phyloP scores from a whole-genome alignment of 2,797 vertebrate genomes.

The Cyclura pinguis region DNA sequence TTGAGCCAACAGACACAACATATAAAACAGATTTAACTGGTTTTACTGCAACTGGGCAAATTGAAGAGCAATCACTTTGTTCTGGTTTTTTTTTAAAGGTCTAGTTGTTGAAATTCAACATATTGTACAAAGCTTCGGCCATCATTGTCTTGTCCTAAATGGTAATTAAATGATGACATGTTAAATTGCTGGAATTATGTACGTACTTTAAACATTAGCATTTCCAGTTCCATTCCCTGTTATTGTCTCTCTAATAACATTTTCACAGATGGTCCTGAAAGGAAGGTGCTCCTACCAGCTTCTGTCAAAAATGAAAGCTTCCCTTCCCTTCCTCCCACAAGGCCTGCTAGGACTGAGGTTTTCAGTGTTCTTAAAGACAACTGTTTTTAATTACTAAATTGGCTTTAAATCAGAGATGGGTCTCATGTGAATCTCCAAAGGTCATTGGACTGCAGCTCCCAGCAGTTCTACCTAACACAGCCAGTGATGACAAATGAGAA shows the following conservation, averaged over 20 bases:
- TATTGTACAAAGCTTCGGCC: neutral
- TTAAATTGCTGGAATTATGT: neutral
- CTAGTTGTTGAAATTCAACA: neutral
- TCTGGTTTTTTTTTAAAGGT: no score
- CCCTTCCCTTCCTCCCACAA: no score
- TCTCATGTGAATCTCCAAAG: neutral
- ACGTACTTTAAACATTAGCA: neutral
- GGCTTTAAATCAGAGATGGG: neutral
- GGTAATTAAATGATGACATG: neutral
- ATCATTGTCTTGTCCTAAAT: neutral
- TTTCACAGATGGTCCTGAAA: neutral
- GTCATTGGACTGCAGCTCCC: neutral
- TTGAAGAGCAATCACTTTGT: conserved; percentile 18
- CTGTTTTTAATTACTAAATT: neutral
- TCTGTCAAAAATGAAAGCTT: no score
- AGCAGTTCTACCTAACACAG: neutral
- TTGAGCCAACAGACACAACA: conserved; percentile 10
- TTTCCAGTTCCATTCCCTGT: neutral
- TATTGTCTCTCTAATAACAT: neutral
- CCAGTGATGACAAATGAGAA: neutral
- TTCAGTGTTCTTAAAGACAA: neutral
- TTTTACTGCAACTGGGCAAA: conserved; percentile 28
- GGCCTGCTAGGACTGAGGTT: no score
- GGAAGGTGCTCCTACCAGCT: no score
- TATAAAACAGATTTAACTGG: conserved; percentile 16